Evolutionary conservation across 2,113 vertebrate genomes (phyloP), one percentile per base, ranked within the genome.

Genomic region (Entomyzon cyanotis): DNA sequence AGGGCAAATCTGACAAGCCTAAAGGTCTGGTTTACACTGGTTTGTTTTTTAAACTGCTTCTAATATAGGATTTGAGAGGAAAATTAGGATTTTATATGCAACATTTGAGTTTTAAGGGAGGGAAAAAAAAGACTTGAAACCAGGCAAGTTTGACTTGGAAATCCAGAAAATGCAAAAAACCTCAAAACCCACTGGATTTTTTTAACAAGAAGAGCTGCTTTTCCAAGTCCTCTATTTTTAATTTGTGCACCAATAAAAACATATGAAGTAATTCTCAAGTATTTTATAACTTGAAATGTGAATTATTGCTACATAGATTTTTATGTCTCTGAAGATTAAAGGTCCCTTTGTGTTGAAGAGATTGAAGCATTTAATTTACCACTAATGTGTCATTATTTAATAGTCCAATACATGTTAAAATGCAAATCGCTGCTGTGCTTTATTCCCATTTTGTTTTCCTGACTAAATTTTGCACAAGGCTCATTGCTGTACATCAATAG

Each of bases 1-100:
- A 98, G 98, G 82, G 96, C 96, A 84, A 97, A 96, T 76, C 97
- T 99, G 93, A 98, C 77, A 78, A 97, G 95, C 95, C 95, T 98
- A 65, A 78, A 98, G 94, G 98, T 98, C 87, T 95, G 97, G 15
- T 64, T 70, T 78, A 35, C 27, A 21, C 11, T 18, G 17, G 53
- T 53, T 79, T 83, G 3, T 14, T 68, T 70, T 50, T 37, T 49
- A 6, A 52, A 56, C 6, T 44, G 21, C 52, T 80, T 86, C 52
- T 59, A 63, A 41, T 41, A 11, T 0, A 15, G 31, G 24, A 37
- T 53, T 90, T 60, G 14, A 85, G 80, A 41, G 42, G 33, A 42
- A 73, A 83, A 49, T 33, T 3, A 12, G 39, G 59, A 28, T 69
- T 24, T 68, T 55, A 1, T 5, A 2, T 28, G 47, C 4, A 55